phyloP scores from a whole-genome alignment of 2,797 vertebrate species.

The Urophycis tenuis region DNA sequence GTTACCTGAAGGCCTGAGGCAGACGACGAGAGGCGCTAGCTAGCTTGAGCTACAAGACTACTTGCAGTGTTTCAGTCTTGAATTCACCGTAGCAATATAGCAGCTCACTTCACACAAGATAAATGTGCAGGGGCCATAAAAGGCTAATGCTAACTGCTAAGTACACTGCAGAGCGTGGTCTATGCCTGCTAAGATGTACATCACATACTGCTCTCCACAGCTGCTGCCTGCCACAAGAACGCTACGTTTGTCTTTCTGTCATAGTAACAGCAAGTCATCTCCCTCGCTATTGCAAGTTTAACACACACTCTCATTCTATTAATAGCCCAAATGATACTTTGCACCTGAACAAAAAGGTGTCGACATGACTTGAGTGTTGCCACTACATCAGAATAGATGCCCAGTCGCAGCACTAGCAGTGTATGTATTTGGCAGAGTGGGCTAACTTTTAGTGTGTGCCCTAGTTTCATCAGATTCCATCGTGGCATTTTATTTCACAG shows the following conservation, averaged over 20 bases:
- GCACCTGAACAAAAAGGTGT: slow-evolving; percentile 1
- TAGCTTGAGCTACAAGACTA: slow-evolving; percentile 3
- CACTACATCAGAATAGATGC: slow-evolving; percentile 11
- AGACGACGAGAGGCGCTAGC: slow-evolving; percentile 32
- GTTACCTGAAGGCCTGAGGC: slow-evolving; percentile 41
- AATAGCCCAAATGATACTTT: background rate
- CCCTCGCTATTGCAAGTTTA: background rate
- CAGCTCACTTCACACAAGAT: background rate
- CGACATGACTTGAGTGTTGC: background rate
- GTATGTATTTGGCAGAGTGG: background rate
- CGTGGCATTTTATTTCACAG: slow-evolving; percentile 65
- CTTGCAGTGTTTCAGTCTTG: background rate
- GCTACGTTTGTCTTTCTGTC: background rate
- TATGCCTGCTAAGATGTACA: background rate
- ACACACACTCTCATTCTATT: background rate
- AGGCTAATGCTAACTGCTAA: background rate
- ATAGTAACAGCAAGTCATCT: background rate
- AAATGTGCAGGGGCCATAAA: background rate
- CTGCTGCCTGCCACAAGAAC: background rate
- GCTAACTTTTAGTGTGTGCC: slow-evolving; percentile 63
- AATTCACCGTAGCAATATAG: background rate
- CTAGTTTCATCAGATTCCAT: slow-evolving; percentile 64
- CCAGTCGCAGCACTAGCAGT: slow-evolving; percentile 10
- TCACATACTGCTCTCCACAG: background rate
- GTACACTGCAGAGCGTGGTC: background rate